phyloP scores from a whole-genome alignment of 2,113 vertebrate species.

The Nipponia nippon region DNA sequence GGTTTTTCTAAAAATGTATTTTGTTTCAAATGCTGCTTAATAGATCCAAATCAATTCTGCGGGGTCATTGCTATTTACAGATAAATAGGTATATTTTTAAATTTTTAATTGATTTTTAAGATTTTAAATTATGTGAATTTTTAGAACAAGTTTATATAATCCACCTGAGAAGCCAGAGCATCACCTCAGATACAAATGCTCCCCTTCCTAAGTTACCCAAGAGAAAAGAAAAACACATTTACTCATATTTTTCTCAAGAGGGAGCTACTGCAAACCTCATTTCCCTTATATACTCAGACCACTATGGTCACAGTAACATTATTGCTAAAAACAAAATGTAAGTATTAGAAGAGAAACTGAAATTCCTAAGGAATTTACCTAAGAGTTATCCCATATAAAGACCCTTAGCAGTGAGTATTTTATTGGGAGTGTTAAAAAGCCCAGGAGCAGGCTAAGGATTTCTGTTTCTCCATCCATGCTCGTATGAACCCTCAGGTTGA shows the following conservation, averaged over 20 bases:
- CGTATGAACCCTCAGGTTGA: neutral
- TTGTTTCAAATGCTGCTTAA: neutral
- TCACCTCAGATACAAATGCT: neutral
- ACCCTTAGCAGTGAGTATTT: neutral
- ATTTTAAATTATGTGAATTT: constrained; percentile 15
- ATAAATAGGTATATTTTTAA: constrained; percentile 23
- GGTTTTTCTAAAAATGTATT: constrained; percentile 14
- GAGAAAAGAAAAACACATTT: neutral
- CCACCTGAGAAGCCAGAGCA: neutral
- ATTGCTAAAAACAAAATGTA: neutral
- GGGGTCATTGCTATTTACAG: neutral
- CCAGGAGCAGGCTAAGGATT: neutral
- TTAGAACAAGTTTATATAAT: constrained; percentile 18
- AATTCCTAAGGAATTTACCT: neutral
- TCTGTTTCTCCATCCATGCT: neutral
- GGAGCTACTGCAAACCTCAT: neutral
- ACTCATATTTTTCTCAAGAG: neutral
- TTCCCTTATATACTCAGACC: neutral
- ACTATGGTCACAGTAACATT: neutral
- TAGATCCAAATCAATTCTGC: neutral
- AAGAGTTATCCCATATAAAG: neutral
- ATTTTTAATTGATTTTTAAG: constrained; percentile 40
- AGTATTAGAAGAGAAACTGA: neutral
- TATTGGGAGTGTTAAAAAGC: neutral
- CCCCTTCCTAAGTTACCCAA: neutral